Evolutionary conservation across 2,888 invertebrate species (phyloP), one percentile per base, ranked within the genome.

Genomic region (Scelioninae gen. 1): DNA sequence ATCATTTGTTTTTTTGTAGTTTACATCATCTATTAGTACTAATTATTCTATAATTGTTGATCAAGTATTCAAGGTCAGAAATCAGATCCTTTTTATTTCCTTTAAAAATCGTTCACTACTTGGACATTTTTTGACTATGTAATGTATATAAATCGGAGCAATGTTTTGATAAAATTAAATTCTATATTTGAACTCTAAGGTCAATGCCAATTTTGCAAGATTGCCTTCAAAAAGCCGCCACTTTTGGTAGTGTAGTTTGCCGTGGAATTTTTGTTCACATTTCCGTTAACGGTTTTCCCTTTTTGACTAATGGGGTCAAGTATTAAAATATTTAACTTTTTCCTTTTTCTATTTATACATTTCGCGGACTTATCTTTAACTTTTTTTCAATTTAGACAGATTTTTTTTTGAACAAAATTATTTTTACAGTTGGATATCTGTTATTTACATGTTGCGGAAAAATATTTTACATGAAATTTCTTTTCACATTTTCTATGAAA

Each of bases 261-360:
- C 71, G 9, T 71, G 71, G 60, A 60, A 71, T 45, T 71, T 71
- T 49, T 60, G 51, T 60, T 60, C 40, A 40, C 13, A 11, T 49
- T 43, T 49, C 51, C 71, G 29, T 49, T 34, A 47, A 60, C 32
- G 58, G 60, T 29, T 8, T n/a, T 29, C 56, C 58, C 58, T 69
- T 58, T 69, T 23, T 29, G 38, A 51, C 13, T 23, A 71, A 71
- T 71, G 23, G 16, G 71, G 71, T 58, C 69, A 58, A 66, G 66
- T 29, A 29, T 43, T n/a, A 43, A n/a, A 43, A 43, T 5, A 38
- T 11, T 38, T 1, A 0, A 38, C 38, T 5, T 38, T 38, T 38
- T 10, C 11, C 11, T 38, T 43, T 43, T 11, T 43, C 5, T 38
- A 4, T 38, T 38, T 38, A 10, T 38, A 23, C 23, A 23, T 23